A percentile compares a stretch with the other conserved stretches of the same genome.
Conservation (phyloP, 2,888 invertebrate species). For the Amaurobius ferox region DNA sequence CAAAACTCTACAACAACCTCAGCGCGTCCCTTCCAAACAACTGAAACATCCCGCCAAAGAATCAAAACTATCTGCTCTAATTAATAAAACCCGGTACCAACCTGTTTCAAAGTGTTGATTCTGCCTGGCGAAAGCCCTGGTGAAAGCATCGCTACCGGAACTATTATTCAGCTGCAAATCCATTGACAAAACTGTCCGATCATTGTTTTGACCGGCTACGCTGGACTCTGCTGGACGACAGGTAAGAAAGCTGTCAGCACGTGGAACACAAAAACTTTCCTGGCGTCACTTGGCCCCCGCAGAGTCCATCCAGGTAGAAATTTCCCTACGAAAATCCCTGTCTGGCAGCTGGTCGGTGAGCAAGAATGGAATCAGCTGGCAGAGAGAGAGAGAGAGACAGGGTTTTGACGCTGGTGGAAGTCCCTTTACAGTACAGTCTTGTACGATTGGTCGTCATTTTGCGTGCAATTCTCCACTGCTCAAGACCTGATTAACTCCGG, state of each 20-base stretch:
- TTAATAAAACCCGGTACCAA: conserved; percentile 25
- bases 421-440: too few relatives aligned
- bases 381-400: too few relatives aligned
- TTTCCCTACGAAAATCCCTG: not conserved
- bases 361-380: not conserved
- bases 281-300: not conserved
- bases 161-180: conserved; percentile 44
- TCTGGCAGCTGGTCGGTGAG: not conserved
- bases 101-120: conserved; percentile 69
- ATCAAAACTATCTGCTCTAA: not conserved
- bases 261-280: conserved; percentile 2
- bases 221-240: not conserved
- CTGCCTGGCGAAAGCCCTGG: conserved; percentile 56
- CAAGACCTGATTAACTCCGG: too few relatives aligned
- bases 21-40: too few relatives aligned
- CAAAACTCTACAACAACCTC: too few relatives aligned
- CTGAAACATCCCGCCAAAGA: not conserved
- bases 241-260: conserved; percentile 1
- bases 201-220: conserved; percentile 26
- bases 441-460: too few relatives aligned
- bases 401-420: too few relatives aligned
- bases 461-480: too few relatives aligned
- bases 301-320: not conserved
- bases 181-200: conserved; percentile 31
- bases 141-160: conserved; percentile 50